phyloP scores from a whole-genome alignment of 2,113 vertebrate genomes.

The Dolichotis patagonum region DNA sequence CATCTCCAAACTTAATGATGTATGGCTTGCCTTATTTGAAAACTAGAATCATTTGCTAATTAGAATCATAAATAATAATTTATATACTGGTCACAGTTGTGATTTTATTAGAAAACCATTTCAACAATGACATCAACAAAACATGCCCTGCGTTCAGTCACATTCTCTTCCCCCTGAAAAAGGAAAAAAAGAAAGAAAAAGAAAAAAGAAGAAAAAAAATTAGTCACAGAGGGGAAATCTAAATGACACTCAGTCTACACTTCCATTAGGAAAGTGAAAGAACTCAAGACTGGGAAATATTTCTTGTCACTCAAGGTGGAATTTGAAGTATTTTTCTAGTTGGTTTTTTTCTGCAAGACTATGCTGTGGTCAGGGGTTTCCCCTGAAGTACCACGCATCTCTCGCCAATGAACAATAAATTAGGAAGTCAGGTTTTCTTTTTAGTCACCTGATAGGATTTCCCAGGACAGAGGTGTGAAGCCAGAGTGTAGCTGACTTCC shows the following conservation, averaged over 20 bases:
- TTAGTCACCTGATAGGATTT: slow-evolving; percentile 81
- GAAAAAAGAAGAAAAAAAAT: not conserved
- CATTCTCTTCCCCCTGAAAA: slow-evolving; percentile 22
- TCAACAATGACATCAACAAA: not conserved
- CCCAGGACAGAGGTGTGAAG: slow-evolving; percentile 77
- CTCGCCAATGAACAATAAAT: slow-evolving; percentile 73
- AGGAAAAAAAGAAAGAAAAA: not conserved
- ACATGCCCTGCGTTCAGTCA: not conserved
- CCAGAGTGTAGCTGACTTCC: slow-evolving; percentile 78
- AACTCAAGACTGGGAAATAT: slow-evolving; percentile 38
- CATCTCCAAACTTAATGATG: not conserved
- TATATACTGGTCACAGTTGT: not conserved
- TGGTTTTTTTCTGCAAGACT: slow-evolving; percentile 70
- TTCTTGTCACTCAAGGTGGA: slow-evolving; percentile 62
- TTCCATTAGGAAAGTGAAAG: slow-evolving; percentile 63
- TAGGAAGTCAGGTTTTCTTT: slow-evolving; percentile 75
- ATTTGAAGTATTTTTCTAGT: slow-evolving; percentile 69
- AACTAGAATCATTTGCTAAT: slow-evolving; percentile 51
- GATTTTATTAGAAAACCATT: slow-evolving; percentile 17
- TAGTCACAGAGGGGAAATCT: slow-evolving; percentile 55
- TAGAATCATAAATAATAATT: slow-evolving; percentile 19
- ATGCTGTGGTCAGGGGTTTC: slow-evolving; percentile 79
- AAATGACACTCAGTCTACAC: slow-evolving; percentile 41
- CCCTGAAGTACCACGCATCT: slow-evolving; percentile 68
- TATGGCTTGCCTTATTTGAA: slow-evolving; percentile 26